A percentile compares a stretch with the other conserved stretches of the same genome.
phyloP scores from a whole-genome alignment of 2,113 vertebrate genomes.

The Hystrix brachyura region DNA sequence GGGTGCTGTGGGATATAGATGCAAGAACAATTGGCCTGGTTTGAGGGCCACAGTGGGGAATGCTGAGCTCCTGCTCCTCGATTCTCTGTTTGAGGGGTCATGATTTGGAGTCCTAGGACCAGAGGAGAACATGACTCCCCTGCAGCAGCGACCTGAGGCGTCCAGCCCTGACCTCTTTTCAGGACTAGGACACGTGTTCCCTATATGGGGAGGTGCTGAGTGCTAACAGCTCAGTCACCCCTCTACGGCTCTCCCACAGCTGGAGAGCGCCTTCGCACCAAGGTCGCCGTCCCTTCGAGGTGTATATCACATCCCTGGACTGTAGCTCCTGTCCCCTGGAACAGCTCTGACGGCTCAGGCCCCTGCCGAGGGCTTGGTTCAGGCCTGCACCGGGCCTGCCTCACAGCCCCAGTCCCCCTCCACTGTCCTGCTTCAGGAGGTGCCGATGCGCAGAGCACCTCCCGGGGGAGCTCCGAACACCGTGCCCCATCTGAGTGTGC shows the following conservation, averaged over 20 bases:
- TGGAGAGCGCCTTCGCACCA: neutral
- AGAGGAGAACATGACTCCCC: neutral
- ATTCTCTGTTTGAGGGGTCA: neutral
- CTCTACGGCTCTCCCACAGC: too few species aligned
- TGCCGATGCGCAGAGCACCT: neutral
- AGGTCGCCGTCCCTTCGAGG: neutral
- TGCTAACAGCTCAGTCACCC: neutral
- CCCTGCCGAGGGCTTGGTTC: neutral
- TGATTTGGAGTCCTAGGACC: neutral
- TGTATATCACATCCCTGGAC: neutral
- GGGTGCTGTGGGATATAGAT: neutral
- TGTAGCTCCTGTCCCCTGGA: neutral
- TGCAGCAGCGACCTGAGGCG: neutral
- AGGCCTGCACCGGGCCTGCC: neutral
- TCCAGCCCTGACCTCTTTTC: neutral
- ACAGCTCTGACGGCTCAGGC: neutral
- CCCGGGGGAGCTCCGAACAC: neutral
- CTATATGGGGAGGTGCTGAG: neutral
- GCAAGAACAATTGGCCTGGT: neutral
- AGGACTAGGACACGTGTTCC: neutral
- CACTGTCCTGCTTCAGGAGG: too few species aligned
- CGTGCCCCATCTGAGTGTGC: neutral
- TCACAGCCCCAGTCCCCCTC: neutral
- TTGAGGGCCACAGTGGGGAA: neutral
- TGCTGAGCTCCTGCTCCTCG: neutral